Evolutionary conservation across 2,113 vertebrate genomes (phyloP).

Genomic region (Otus sunia): DNA sequence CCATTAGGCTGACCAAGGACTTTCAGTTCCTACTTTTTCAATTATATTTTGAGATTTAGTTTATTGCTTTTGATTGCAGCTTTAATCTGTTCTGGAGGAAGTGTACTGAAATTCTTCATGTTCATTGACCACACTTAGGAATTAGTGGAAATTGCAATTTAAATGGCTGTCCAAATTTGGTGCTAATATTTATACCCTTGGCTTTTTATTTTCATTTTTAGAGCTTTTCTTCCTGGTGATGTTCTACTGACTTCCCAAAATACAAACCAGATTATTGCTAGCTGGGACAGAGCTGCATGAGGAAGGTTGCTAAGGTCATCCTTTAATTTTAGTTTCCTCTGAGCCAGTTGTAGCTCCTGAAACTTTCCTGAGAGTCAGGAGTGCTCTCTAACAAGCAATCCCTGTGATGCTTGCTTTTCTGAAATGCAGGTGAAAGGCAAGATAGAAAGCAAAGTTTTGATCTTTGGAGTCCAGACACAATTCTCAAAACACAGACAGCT

Average conservation of each 20-base stretch:
- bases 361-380: not conserved
- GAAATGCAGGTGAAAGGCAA: conserved; percentile 12
- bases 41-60: conserved; percentile 19
- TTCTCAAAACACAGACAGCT: not conserved
- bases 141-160: conserved; percentile 6
- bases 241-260: conserved; percentile 17
- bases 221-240: not conserved
- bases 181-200: not conserved
- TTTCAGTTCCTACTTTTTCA: not conserved
- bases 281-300: not conserved
- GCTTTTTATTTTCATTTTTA: conserved; percentile 14
- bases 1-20: conserved; percentile 23
- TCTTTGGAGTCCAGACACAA: not conserved
- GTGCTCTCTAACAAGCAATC: conserved; percentile 11
- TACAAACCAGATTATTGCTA: not conserved
- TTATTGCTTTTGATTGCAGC: conserved; percentile 37
- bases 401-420: not conserved
- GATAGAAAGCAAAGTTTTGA: conserved; percentile 8
- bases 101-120: conserved; percentile 6
- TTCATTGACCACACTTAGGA: conserved; percentile 5
- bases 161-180: not conserved
- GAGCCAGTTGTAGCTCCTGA: not conserved
- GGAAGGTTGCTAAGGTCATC: not conserved
- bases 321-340: conserved; percentile 26
- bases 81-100: conserved; percentile 34